phyloP scores from a whole-genome alignment of 2,113 vertebrate genomes.

The Callithrix jacchus region DNA sequence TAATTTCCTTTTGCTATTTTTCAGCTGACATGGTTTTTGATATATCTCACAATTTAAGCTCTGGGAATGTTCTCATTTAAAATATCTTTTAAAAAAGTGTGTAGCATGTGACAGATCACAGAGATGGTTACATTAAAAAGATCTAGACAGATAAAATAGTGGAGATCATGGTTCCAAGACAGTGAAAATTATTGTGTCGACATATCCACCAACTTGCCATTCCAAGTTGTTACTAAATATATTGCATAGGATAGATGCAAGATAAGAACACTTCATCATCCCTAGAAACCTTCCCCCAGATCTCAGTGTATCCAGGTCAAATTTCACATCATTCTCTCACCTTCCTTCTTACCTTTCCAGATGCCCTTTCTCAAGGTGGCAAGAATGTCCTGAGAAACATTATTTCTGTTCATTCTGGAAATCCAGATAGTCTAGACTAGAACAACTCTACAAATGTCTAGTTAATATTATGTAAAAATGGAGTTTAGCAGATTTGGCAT shows the following conservation, averaged over 20 bases:
- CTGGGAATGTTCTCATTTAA: not conserved
- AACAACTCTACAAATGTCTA: accelerated
- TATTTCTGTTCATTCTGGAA: not conserved
- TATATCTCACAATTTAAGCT: not conserved
- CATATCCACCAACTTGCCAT: not conserved
- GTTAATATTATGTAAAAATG: not conserved
- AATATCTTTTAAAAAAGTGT: not conserved
- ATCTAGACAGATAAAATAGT: not conserved
- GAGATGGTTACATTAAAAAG: too few relatives aligned
- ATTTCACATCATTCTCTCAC: too few relatives aligned
- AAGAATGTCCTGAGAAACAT: not conserved
- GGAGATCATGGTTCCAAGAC: not conserved
- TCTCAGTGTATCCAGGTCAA: not conserved
- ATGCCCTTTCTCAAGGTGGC: accelerated
- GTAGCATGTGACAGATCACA: not conserved
- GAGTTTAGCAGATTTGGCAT: not conserved
- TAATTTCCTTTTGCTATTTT: not conserved
- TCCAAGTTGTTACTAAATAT: not conserved
- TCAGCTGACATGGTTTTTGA: not conserved
- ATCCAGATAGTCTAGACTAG: not conserved
- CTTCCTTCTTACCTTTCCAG: not conserved
- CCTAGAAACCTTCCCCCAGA: not conserved
- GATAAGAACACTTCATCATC: not conserved
- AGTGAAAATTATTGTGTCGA: not conserved
- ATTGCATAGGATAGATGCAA: not conserved